A percentile compares a stretch with the other conserved stretches of the same genome.
phyloP scores from a whole-genome alignment of 2,113 vertebrate species.

The Cricetomys ansorgei region DNA sequence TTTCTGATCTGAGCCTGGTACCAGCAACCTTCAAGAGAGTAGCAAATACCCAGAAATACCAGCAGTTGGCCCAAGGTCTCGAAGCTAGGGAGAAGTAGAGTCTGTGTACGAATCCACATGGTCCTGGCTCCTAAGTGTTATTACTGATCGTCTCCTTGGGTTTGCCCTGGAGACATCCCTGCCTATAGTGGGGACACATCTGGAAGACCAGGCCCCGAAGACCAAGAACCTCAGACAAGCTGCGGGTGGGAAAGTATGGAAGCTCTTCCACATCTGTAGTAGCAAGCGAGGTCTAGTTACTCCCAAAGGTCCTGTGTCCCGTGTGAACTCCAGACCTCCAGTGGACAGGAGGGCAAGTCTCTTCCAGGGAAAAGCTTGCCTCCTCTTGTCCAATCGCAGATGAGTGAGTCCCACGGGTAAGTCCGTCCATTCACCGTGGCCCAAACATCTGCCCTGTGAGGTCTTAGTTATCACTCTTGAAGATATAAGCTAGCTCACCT shows the following conservation, averaged over 20 bases:
- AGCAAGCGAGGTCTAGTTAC: background rate
- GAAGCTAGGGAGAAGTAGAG: too few species aligned
- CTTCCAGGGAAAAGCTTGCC: background rate
- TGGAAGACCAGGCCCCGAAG: background rate
- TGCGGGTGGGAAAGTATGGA: accelerated
- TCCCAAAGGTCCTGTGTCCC: accelerated
- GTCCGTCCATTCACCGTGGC: too few species aligned
- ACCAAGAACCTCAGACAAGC: background rate
- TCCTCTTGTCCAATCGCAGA: background rate
- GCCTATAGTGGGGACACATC: background rate
- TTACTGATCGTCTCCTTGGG: too few species aligned
- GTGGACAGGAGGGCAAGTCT: accelerated
- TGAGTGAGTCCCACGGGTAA: accelerated
- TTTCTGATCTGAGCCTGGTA: too few species aligned
- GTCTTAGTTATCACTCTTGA: too few species aligned
- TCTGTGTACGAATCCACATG: background rate
- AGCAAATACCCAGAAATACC: accelerated
- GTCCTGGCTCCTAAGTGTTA: background rate
- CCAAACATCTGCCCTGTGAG: background rate
- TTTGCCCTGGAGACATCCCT: accelerated
- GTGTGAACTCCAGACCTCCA: background rate
- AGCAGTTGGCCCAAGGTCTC: accelerated
- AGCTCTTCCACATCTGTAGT: background rate
- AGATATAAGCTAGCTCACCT: accelerated
- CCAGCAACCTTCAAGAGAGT: too few species aligned